Conservation (phyloP, 2,797 vertebrate species). For the Ambastaia sidthimunki region DNA sequence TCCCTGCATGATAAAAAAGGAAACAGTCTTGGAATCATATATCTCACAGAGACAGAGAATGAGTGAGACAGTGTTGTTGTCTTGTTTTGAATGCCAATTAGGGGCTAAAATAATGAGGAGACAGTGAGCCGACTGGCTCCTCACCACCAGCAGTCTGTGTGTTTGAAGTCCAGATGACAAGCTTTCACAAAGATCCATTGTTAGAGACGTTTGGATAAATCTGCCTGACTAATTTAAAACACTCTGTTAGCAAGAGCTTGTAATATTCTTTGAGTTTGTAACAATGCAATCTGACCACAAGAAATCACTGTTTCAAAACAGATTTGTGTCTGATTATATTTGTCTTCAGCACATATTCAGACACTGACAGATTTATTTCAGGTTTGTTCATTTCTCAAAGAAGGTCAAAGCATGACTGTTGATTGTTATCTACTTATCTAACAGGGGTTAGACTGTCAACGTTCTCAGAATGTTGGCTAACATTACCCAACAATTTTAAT, state of each 20-base stretch:
- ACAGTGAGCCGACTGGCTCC: conserved; percentile 51
- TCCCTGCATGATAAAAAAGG: background rate
- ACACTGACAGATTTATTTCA: conserved; percentile 9
- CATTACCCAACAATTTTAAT: no score
- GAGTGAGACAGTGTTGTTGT: conserved; percentile 14
- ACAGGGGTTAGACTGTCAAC: no score
- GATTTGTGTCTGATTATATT: background rate
- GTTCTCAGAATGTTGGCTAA: no score
- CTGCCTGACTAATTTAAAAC: conserved; percentile 53
- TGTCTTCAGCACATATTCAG: background rate
- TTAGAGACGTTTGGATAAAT: conserved; percentile 42
- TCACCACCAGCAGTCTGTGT: no score
- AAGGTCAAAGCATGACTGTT: background rate
- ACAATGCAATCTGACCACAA: conserved; percentile 16
- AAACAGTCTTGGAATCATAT: conserved; percentile 10
- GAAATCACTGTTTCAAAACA: background rate
- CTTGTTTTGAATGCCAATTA: conserved; percentile 55
- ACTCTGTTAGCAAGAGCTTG: conserved; percentile 14
- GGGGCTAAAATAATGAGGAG: conserved; percentile 54
- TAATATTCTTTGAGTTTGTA: background rate
- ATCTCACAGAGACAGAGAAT: conserved; percentile 13
- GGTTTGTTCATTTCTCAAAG: background rate
- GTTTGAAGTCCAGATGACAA: conserved; percentile 52
- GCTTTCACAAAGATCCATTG: conserved; percentile 41
- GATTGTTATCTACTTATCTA: background rate